Evolutionary conservation across 2,888 invertebrate genomes (phyloP), one percentile per base, ranked within the genome.

Genomic region (Aspidiotus destructor): DNA sequence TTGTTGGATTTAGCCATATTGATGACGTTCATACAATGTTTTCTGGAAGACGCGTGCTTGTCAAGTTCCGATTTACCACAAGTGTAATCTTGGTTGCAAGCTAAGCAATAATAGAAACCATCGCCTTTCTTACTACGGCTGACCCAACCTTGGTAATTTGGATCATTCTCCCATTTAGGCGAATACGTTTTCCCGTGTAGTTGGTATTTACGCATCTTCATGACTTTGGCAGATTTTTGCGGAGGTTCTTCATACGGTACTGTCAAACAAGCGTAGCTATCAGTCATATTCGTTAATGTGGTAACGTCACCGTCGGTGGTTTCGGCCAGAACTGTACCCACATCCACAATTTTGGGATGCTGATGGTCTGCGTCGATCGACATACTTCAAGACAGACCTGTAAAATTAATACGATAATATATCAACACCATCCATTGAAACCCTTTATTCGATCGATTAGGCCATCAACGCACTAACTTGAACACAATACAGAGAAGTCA

Each of bases 21-120:
- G 42, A 57, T 65, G 8, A 58, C 16, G 40, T 65, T 65, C 8
- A 65, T 57, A 44, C 65, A 65, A n/a, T 65, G 65, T n/a, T 65
- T 65, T 58, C 44, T 55, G 2, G 65, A 65, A 1, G 65, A 65
- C 11, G 65, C 65, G 17, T 65, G 65, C 44, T 65, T 65, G 17
- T 65, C 65, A 6, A 65, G 17, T 65, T 65, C 65, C 2, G 65
- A 65, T 65, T 65, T 65, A 41, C 65, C 65, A 28, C 65, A 65
- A 8, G 65, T 65, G 28, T 65, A 65, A 28, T 65, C 65, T 44
- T 65, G 55, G 44, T 57, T 57, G 44, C 65, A 65, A 16, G 65
- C 65, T 8, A 65, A 55, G 55, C 65, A 65, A 13, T 65, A 65
- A 15, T 57, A 65, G 48, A 57, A 65, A 17, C 65, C 65, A n/a